Base-by-base conservation (phyloP, 2,888 invertebrate genomes). In the Eurytoma adleriae region DNA sequence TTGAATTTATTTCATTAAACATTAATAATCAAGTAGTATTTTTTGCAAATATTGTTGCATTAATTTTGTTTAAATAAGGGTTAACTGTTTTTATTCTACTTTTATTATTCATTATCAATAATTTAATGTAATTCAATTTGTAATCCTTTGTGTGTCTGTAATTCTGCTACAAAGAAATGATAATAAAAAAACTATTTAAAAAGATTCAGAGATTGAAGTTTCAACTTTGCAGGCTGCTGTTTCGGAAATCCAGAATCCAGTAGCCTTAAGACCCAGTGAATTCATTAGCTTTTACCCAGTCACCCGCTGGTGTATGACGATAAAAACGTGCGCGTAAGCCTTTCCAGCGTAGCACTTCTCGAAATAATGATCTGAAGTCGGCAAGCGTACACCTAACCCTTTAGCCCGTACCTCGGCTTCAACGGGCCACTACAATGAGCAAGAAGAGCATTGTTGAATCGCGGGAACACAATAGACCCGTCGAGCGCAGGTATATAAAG, bases 401-500 rank as follows among this genome's bases (percentile, higher is more conserved):
- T 74, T 72, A 69, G n/a, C 62, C 40, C 3, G 20, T n/a, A 24
- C 18, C 72, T 62, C 48, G 40, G 18, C 24, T 24, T 1, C 24
- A 24, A 18, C 62, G 52, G 10, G 30, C 24, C 62, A 50, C 50
- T 57, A 61, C 62, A 52, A 52, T 40, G 57, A 50, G 30, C 24
- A 61, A 57, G 70, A 48, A 68, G 20, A 27, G 54, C n/a, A 78
- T 78, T 70, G 40, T 68, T 57, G 54, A 54, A 54, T 40, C n/a
- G 20, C 48, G 48, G 50, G 50, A 56, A 18, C 13, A 78, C 78
- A 78, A 78, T 78, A 27, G 54, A 50, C 16, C 24, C 13, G 24
- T 59, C 54, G 18, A 5, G 66, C 18, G 40, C 79, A 74, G 73
- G 72, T 78, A 79, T 69, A 62, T 50, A 79, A 79, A 57, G 70